Conservation (phyloP, 1,140 invertebrate species). For the Macrobrachium rosenbergii region DNA sequence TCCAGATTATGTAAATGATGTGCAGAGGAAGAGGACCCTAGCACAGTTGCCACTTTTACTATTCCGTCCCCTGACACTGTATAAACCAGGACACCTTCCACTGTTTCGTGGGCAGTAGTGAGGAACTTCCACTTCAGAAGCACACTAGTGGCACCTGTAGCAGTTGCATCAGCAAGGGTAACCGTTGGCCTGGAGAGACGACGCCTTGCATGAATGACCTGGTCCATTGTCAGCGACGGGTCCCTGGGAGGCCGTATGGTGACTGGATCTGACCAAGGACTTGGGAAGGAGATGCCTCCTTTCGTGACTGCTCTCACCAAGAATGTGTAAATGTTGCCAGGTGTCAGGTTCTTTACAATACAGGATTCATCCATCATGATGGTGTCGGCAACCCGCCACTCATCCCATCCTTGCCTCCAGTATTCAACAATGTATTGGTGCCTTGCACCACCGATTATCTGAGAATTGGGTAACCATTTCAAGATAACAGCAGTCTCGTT, state of each 20-base stretch:
- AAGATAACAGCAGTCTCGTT: conserved; percentile 84
- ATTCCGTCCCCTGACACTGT: conserved; percentile 18
- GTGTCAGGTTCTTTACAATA: conserved; percentile 46
- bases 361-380: conserved; percentile 42
- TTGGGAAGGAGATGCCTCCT: conserved; percentile 60
- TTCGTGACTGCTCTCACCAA: conserved; percentile 54
- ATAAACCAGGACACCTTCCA: conserved; percentile 62
- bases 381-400: conserved; percentile 60
- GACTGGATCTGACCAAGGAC: conserved; percentile 62
- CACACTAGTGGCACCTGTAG: conserved; percentile 44
- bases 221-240: conserved; percentile 19
- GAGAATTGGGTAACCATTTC: conserved; percentile 80
- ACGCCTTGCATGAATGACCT: conserved; percentile 39
- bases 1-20: conserved; percentile 38
- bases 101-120: conserved; percentile 3
- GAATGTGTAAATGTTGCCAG: conserved; percentile 61
- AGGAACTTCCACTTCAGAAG: conserved; percentile 58
- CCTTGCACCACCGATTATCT: conserved; percentile 17
- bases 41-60: conserved; percentile 54
- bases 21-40: conserved; percentile 57
- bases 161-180: conserved; percentile 19
- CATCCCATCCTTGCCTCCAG: conserved; percentile 58
- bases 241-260: conserved; percentile 24
- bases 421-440: conserved; percentile 62
- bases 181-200: conserved; percentile 30